Evolutionary conservation across 2,797 vertebrate species (phyloP), one percentile per base, ranked within the genome.

Genomic region (Siniperca scherzeri): DNA sequence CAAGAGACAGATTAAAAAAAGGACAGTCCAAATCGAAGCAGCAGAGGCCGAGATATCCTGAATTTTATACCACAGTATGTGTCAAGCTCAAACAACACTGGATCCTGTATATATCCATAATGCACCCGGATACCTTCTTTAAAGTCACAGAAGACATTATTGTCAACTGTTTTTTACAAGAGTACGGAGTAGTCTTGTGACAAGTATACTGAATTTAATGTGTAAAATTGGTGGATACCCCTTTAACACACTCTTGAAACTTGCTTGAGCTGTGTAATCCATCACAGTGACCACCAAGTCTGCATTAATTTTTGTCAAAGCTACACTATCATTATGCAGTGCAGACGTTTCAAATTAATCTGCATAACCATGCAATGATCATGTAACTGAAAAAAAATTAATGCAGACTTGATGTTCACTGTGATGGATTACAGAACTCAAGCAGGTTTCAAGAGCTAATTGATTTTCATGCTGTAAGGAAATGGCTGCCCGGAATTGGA

Each of bases 381-480:
- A 74, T 70, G 48, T 56, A 62, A 76, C 60, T 69, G 36, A 76
- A 74, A 83, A 55, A 36, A 67, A 64, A 75, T 38, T 0, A 65
- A 74, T 53, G 46, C 48, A 16, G 67, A 75, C 52, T 56, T 48
- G 48, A 77, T 77, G 61, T 80, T 82, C 61, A 27, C 36, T 17
- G 44, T 67, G 74, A 83, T 78, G 57, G 44, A 74, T 88, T 76
- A 57, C 14, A 74, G 36, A 76, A 64, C 48, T 80, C 62, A 60
- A 52, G 53, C 59, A 59, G 55, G 74, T 75, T 78, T 66, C 57
- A 69, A 50, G 6, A 53, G 56, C 30, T 76, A 60, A 81, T 30
- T 69, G 57, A 83, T 70, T 80, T 62, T 42, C 30, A 46, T 62
- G 42, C 55, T 33, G 12, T 46, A 48, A 61, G 21, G 1, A 50